These are phyloP conservation scores for Tauraco hartlaubi DNA, from an alignment of 2,797 vertebrate species.

Conservation along the genomic window DNA sequence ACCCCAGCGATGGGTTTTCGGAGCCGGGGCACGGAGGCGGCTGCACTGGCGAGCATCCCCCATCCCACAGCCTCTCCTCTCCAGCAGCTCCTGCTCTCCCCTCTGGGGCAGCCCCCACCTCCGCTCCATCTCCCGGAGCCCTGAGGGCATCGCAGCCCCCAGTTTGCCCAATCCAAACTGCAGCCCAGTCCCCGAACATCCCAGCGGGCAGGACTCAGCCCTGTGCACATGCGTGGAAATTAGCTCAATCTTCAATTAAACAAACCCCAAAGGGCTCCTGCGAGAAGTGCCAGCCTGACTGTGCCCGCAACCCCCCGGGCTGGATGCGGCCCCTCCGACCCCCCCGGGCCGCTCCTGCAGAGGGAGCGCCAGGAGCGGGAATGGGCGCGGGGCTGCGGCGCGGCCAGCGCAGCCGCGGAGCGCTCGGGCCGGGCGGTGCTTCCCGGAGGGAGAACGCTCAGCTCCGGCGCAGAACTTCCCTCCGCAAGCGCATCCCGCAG, in stretches of 20 bases:
- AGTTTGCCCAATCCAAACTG: background rate
- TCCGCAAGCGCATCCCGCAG: background rate
- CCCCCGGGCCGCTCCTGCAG: conserved; percentile 20
- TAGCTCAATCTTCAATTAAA: no score
- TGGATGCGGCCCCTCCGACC: background rate
- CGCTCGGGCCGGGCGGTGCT: background rate
- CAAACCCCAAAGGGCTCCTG: background rate
- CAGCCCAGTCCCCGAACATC: rapidly evolving
- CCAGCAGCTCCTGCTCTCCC: background rate
- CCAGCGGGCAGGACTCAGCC: background rate
- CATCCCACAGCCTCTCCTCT: background rate
- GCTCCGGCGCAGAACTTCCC: background rate
- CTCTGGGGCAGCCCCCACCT: background rate
- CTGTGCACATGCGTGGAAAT: rapidly evolving
- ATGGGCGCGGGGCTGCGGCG: background rate
- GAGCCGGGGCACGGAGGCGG: rapidly evolving
- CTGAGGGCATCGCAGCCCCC: background rate
- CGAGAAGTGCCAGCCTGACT: background rate
- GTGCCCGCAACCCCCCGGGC: rapidly evolving
- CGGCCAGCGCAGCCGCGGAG: conserved; percentile 11
- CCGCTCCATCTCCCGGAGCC: rapidly evolving
- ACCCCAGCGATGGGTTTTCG: background rate
- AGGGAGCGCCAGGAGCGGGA: conserved; percentile 48
- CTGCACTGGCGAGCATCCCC: background rate
- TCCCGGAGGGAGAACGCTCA: background rate